Evolutionary conservation across 2,113 vertebrate species (phyloP), one percentile per base, ranked within the genome.

Genomic region (Seriola aureovittata): DNA sequence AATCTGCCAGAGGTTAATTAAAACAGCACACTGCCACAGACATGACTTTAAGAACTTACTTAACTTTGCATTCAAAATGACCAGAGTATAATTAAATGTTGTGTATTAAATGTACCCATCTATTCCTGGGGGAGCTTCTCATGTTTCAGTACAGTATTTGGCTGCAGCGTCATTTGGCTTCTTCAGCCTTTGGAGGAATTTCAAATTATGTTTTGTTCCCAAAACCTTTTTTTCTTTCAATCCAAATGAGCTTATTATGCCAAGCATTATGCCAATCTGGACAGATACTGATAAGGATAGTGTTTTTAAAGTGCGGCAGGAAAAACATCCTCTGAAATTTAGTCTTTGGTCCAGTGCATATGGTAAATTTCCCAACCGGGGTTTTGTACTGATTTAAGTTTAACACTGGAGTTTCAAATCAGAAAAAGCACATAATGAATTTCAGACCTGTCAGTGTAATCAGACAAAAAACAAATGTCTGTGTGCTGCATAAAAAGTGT

Each of bases 201-300:
- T 68, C 29, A 81, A 57, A 70, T 78, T 10, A 52, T n/a, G 4
- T 59, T 77, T 65, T 72, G 17, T 44, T 68, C 38, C 48, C 36
- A 4, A 23, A 36, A 76, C 4, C 6, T 14, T 60, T 66, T 66
- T 44, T 38, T 34, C 46, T 64, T 40, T 78, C 8, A 75, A 67
- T 87, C 48, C 32, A 64, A 67, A 74, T 80, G 3, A 80, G 23
- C 59, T 44, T 42, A 78, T 81, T 67, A 63, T 21, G 55, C 36
- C 1, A 42, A 54, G 36, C 19, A 16, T 69, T 19, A 29, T 59
- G 23, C 46, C 29, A 64, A 3, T 60, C 16, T 75, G 70, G 32
- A 62, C n/a, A 32, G 16, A 48, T 10, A 57, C 12, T n/a, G 6
- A 60, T 21, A 64, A 50, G 29, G 58, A 74, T 63, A 50, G 29